Conservation (phyloP, 2,888 invertebrate genomes). For the Malthinus seriepunctatus region DNA sequence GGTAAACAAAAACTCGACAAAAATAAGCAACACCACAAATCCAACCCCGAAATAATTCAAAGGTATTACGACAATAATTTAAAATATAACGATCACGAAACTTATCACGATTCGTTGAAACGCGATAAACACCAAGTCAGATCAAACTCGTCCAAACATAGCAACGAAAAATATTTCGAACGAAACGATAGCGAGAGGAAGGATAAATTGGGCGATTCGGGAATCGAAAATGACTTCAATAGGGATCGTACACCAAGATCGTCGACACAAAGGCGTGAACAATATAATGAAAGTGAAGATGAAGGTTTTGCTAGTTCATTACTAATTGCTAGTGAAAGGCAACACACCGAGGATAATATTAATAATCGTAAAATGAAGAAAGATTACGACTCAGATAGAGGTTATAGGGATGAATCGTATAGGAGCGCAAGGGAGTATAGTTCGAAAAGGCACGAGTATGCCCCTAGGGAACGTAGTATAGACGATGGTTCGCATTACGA, state of each 20-base stretch:
- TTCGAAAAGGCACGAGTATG: constrained; percentile 56
- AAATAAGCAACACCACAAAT: constrained; percentile 61
- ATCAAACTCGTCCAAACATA: constrained; percentile 43
- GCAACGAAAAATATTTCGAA: constrained; percentile 54
- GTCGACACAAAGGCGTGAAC: constrained; percentile 37
- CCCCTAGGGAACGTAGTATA: constrained; percentile 62
- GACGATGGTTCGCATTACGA: constrained; percentile 71
- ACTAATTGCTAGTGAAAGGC: constrained; percentile 73
- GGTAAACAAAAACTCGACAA: constrained; percentile 42
- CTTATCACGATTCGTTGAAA: constrained; percentile 65
- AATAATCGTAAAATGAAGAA: constrained; percentile 40
- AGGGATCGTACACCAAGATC: constrained; percentile 57
- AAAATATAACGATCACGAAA: constrained; percentile 54
- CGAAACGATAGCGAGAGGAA: constrained; percentile 59
- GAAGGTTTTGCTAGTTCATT: constrained; percentile 71
- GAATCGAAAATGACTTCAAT: constrained; percentile 80
- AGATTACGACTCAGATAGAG: constrained; percentile 39
- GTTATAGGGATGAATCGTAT: constrained; percentile 50
- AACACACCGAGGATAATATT: constrained; percentile 70
- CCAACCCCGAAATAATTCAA: constrained; percentile 65
- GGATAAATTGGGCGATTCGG: constrained; percentile 74
- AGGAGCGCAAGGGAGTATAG: constrained; percentile 56
- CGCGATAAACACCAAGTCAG: constrained; percentile 60
- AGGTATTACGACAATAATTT: constrained; percentile 52
- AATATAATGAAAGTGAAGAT: constrained; percentile 67